Evolutionary conservation across 2,113 vertebrate species (phyloP).

Genomic region (Ameiurus melas): DNA sequence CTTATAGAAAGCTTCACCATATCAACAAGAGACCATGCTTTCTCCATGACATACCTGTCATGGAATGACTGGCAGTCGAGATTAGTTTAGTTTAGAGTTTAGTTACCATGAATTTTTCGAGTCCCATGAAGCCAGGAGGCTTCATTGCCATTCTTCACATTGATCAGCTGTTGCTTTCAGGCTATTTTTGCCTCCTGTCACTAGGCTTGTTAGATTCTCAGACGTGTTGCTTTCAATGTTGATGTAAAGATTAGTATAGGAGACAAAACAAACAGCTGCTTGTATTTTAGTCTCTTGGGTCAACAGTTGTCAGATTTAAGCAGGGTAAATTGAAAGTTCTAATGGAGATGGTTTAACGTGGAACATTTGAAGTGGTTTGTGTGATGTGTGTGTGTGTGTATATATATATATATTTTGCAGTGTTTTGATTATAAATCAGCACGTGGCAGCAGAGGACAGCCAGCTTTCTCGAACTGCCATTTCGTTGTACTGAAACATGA

Average conservation of each 20-base stretch:
- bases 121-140: not conserved
- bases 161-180: slow-evolving; percentile 51
- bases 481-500: slow-evolving; percentile 24
- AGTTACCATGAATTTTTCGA: not conserved
- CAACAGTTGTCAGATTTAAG: slow-evolving; percentile 25
- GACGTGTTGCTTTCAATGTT: slow-evolving; percentile 56
- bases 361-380: not conserved
- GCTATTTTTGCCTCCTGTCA: slow-evolving; percentile 61
- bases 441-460: slow-evolving; percentile 1
- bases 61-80: slow-evolving; percentile 22
- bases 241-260: slow-evolving; percentile 55
- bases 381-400: not conserved
- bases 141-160: slow-evolving; percentile 61
- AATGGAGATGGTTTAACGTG: not conserved
- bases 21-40: not conserved
- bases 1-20: not conserved
- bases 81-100: not conserved
- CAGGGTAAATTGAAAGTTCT: not conserved
- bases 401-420: slow-evolving; percentile 22
- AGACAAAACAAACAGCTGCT: slow-evolving; percentile 54
- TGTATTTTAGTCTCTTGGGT: not conserved
- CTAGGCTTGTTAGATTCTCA: slow-evolving; percentile 60
- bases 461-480: slow-evolving; percentile 29
- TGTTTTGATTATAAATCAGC: slow-evolving; percentile 35
- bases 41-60: slow-evolving; percentile 7